Conservation (phyloP, 2,797 vertebrate genomes). For the Dryobates pubescens region DNA sequence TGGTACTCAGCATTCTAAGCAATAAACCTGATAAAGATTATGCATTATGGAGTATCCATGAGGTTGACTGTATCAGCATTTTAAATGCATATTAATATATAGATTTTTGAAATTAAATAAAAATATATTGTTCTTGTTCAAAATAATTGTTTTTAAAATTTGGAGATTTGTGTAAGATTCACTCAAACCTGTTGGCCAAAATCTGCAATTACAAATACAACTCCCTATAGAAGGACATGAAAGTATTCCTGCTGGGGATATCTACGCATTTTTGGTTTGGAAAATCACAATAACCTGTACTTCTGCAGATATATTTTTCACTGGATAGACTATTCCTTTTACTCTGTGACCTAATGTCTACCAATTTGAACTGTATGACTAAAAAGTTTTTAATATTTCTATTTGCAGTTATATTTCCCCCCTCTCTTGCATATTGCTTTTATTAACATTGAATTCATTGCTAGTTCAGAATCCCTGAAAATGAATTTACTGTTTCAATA, state of each 20-base stretch:
- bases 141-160: not conserved
- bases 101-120: not conserved
- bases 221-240: not conserved
- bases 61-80: not conserved
- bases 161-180: not conserved
- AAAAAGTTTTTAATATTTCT: not conserved
- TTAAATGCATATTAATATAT: not conserved
- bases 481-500: slow-evolving; percentile 16
- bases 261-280: not conserved
- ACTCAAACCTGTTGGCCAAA: not conserved
- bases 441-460: not conserved
- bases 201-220: not conserved
- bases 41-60: not conserved
- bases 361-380: not conserved
- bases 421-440: not conserved
- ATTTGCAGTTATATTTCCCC: not conserved
- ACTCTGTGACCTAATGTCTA: not conserved
- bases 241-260: not conserved
- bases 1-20: not conserved
- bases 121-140: not conserved
- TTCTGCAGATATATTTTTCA: not conserved
- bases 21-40: not conserved
- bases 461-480: not conserved
- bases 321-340: not conserved
- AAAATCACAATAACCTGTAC: not conserved